Conservation (phyloP, 2,888 invertebrate species). For the Xanthorhoe designata region DNA sequence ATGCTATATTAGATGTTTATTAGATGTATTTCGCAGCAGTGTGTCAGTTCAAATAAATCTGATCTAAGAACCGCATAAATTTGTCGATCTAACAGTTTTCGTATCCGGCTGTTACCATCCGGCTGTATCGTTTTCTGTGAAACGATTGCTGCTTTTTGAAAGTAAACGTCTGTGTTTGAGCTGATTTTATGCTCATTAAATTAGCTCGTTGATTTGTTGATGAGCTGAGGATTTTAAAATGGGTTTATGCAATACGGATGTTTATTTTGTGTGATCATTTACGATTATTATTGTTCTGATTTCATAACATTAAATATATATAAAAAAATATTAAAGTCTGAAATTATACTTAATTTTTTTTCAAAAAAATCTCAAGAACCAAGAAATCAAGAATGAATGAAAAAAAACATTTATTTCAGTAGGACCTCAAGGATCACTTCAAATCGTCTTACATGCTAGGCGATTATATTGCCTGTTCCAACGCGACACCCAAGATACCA, state of each 20-base stretch:
- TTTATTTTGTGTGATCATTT: conserved; percentile 3
- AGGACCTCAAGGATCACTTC: no score
- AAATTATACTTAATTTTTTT: no score
- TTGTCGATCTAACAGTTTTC: conserved; percentile 80
- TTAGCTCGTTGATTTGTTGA: conserved; percentile 12
- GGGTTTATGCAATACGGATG: conserved; percentile 11
- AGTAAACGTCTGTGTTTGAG: conserved; percentile 3
- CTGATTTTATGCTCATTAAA: conserved; percentile 11
- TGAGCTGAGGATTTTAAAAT: conserved; percentile 8
- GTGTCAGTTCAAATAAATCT: conserved; percentile 62
- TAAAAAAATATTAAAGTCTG: no score
- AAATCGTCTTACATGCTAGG: no score
- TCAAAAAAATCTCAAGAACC: no score
- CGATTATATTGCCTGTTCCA: no score
- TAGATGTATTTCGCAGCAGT: conserved; percentile 44
- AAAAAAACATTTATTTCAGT: no score
- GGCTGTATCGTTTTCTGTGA: conserved; percentile 62
- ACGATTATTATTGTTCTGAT: background rate
- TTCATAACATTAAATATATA: no score
- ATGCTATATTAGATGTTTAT: background rate
- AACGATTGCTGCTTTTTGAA: conserved; percentile 36
- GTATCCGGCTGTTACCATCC: conserved; percentile 75
- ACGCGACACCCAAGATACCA: no score
- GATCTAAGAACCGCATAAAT: conserved; percentile 81
- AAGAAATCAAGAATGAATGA: no score